These are phyloP conservation scores for Ganaspis sp. DNA, from an alignment of 1,140 invertebrate species.

Conservation along the genomic window DNA sequence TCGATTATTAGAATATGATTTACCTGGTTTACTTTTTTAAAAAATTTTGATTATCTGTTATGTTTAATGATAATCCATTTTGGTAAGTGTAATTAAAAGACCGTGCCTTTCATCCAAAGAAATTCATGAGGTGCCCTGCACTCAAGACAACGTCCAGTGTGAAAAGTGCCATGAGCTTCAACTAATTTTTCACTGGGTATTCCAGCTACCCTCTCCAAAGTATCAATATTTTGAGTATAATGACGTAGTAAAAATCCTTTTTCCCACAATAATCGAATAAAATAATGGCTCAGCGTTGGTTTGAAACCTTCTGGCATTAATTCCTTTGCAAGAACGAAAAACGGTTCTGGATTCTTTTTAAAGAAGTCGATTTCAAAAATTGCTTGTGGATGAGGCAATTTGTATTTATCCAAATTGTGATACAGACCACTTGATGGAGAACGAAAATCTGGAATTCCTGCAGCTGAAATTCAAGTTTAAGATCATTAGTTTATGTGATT, in stretches of 20 bases:
- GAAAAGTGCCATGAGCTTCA: slow-evolving; percentile 96
- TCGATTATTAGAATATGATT: no score
- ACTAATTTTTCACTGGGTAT: slow-evolving; percentile 90
- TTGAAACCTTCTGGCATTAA: slow-evolving; percentile 89
- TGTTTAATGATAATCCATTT: no score
- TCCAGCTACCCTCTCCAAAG: slow-evolving; percentile 91
- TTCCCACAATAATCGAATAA: slow-evolving; percentile 87
- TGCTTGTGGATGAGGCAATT: slow-evolving; percentile 94
- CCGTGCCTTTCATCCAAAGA: slow-evolving; percentile 88
- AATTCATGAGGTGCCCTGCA: slow-evolving; percentile 86
- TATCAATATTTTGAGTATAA: slow-evolving; percentile 97
- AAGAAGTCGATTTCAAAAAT: slow-evolving; percentile 95
- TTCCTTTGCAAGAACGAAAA: slow-evolving; percentile 91
- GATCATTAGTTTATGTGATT: no score
- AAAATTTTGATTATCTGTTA: no score
- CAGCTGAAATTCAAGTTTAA: slow-evolving; percentile 83
- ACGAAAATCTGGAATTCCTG: slow-evolving; percentile 96
- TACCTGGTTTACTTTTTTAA: no score
- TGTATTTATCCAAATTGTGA: slow-evolving; percentile 93
- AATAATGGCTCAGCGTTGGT: slow-evolving; percentile 90
- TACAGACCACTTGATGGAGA: slow-evolving; percentile 94
- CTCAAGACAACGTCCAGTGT: slow-evolving; percentile 89
- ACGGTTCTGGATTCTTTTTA: slow-evolving; percentile 88
- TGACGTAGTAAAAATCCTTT: slow-evolving; percentile 88
- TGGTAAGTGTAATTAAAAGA: neutral